These are phyloP conservation scores for Leucophenga varia DNA, from an alignment of 1,140 invertebrate genomes.

Conservation along the genomic window DNA sequence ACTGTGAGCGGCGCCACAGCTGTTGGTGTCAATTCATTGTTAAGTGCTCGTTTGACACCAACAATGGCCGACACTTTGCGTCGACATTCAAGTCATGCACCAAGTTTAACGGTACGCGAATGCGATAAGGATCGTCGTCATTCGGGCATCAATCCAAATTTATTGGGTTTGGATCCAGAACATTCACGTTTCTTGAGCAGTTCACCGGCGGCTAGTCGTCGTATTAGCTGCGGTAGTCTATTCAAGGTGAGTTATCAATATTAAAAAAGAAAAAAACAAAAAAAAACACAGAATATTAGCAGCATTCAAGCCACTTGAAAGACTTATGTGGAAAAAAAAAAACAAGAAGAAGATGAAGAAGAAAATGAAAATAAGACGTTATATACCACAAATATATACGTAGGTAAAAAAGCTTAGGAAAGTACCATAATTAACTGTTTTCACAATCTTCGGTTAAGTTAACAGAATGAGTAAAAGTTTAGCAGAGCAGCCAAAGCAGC, in stretches of 20 bases:
- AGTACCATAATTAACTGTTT: no score
- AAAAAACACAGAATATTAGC: no score
- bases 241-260: conserved; percentile 69
- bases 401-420: no score
- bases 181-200: conserved; percentile 63
- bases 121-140: conserved; percentile 57
- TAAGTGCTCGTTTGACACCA: conserved; percentile 35
- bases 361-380: no score
- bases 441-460: no score
- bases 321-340: no score
- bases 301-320: no score
- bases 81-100: conserved; percentile 53
- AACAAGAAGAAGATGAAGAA: no score
- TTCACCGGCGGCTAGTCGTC: conserved; percentile 73
- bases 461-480: no score
- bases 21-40: conserved; percentile 12
- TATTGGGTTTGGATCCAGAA: conserved; percentile 62
- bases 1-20: conserved; percentile 22
- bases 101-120: conserved; percentile 47
- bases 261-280: no score
- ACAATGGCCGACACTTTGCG: conserved; percentile 33
- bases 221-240: conserved; percentile 77
- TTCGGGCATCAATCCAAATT: conserved; percentile 62
- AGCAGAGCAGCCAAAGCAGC: no score
- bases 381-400: no score